A percentile compares a stretch with the other conserved stretches of the same genome.
Evolutionary conservation across 2,113 vertebrate genomes (phyloP).

Genomic region (Chamaea fasciata): DNA sequence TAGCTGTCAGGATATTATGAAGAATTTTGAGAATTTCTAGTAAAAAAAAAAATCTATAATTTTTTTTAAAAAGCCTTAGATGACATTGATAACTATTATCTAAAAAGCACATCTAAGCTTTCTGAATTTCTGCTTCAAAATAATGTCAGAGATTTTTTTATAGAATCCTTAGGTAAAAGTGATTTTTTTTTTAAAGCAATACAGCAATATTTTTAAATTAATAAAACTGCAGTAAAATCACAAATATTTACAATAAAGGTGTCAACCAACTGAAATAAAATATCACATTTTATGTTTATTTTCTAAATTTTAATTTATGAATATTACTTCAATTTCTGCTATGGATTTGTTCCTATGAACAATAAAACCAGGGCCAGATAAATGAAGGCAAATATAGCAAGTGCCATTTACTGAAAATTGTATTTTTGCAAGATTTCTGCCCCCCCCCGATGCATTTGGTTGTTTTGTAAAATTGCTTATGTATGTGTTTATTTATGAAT

Average conservation of each 20-base stretch:
- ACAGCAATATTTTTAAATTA: not conserved
- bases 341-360: not conserved
- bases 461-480: not conserved
- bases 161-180: not conserved
- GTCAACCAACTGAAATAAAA: not conserved
- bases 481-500: not conserved
- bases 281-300: not conserved
- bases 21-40: not conserved
- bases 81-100: not conserved
- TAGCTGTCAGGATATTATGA: not conserved
- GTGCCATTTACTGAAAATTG: fast-evolving
- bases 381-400: not conserved
- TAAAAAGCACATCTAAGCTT: not conserved
- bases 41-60: not conserved
- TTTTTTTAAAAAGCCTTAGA: not conserved
- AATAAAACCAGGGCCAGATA: not conserved
- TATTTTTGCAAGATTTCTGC: not conserved
- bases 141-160: not conserved
- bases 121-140: not conserved
- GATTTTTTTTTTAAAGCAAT: not conserved
- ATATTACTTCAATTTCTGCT: not conserved
- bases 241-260: not conserved
- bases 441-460: fast-evolving
- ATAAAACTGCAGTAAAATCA: not conserved
- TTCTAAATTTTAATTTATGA: not conserved